Percentiles rank a stretch among this genome's conserved stretches.
Conservation (phyloP, 2,113 vertebrate genomes). For the Labrus mixtus region DNA sequence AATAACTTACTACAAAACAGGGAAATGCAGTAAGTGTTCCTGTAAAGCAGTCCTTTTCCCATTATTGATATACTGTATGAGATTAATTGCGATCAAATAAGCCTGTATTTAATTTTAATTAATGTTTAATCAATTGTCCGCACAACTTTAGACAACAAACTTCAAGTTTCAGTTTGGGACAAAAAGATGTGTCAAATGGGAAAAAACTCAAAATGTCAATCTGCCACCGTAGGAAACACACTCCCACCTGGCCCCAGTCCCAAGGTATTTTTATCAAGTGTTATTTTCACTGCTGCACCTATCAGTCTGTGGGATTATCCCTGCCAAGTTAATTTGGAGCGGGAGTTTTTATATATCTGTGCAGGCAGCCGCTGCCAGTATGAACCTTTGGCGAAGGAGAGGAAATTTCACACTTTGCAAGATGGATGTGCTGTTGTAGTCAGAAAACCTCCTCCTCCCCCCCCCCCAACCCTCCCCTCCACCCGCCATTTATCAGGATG, state of each 20-base stretch:
- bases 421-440: constrained; percentile 61
- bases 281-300: constrained; percentile 51
- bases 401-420: constrained; percentile 47
- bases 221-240: not conserved
- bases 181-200: no score
- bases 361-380: constrained; percentile 48
- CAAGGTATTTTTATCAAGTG: constrained; percentile 49
- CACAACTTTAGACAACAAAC: no score
- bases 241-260: constrained; percentile 42
- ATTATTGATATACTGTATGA: no score
- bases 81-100: no score
- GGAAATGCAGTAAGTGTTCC: no score
- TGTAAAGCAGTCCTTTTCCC: no score
- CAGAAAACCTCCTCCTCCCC: constrained; percentile 20
- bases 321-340: constrained; percentile 63
- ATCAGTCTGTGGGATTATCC: constrained; percentile 59
- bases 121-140: no score
- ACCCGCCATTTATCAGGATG: constrained; percentile 51
- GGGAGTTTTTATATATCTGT: constrained; percentile 56
- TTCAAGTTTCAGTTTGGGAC: no score
- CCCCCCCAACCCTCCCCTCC: constrained; percentile 12
- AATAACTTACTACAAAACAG: no score
- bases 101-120: no score
- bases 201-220: no score
- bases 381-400: constrained; percentile 42